These are phyloP conservation scores for Amphipyra berbera DNA, from an alignment of 2,888 invertebrate genomes.

Conservation along the genomic window DNA sequence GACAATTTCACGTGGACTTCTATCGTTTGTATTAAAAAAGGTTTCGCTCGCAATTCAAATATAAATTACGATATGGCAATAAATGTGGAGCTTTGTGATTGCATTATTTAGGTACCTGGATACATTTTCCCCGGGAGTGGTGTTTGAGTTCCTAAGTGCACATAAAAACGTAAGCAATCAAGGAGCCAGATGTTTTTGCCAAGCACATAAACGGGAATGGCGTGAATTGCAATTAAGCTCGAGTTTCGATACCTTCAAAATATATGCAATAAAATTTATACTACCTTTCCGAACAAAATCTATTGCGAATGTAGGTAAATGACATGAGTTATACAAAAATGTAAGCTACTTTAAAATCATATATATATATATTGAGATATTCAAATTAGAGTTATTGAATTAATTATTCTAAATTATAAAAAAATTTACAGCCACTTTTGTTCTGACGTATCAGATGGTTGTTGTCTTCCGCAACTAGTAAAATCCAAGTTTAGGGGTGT, in stretches of 20 bases:
- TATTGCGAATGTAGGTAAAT: conserved; percentile 54
- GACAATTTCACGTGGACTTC: background rate
- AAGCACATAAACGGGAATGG: conserved; percentile 82
- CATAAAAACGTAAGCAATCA: conserved; percentile 87
- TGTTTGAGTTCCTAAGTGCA: conserved; percentile 80
- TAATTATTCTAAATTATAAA: too few species aligned
- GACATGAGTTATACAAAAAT: conserved; percentile 38
- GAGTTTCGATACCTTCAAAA: conserved; percentile 85
- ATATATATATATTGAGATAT: too few species aligned
- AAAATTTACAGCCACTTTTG: too few species aligned
- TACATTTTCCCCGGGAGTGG: conserved; percentile 64
- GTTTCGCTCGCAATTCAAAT: conserved; percentile 58
- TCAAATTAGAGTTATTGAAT: too few species aligned
- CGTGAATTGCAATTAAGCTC: conserved; percentile 86
- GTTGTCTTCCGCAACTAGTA: too few species aligned
- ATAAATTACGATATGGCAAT: conserved; percentile 72
- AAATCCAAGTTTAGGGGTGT: too few species aligned
- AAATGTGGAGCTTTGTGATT: conserved; percentile 76
- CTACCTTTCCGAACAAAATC: conserved; percentile 66
- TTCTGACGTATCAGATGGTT: too few species aligned
- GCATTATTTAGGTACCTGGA: conserved; percentile 77
- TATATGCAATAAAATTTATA: conserved; percentile 80
- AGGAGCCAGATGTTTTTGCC: conserved; percentile 84
- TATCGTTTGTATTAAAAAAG: conserved; percentile 10
- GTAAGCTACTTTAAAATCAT: background rate